Base-by-base conservation (phyloP, 2,888 invertebrate species). In the Lochmaea capreae region DNA sequence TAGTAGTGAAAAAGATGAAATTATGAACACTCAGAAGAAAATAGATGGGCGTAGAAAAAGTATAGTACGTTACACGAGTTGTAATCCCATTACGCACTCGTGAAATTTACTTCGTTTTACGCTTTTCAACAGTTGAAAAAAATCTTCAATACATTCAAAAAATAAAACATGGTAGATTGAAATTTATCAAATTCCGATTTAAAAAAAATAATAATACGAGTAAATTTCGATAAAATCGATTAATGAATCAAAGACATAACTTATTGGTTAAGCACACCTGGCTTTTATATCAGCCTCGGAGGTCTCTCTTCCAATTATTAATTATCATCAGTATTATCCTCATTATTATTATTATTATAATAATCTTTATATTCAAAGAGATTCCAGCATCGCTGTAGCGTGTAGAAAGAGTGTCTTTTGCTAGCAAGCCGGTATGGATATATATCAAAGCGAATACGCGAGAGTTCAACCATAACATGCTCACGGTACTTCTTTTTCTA, bases 391-490 rank as follows among this genome's bases (percentile, higher is more conserved):
- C 68, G 61, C 43, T 63, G 62, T 68, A 66, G 18, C 66, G 66
- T 66, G 62, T 52, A 49, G 62, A 61, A 69, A 63, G 39, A 63
- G 43, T 63, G 62, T 63, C 62, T 39, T 63, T 63, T 63, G 33
- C 69, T 61, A 52, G 33, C 62, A 52, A 49, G 62, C 62, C 69
- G 39, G 61, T 69, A 22, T 39, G 69, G 69, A 52, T 69, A 62
- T 69, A 69, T 69, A 52, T 69, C 69, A 62, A 69, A 43, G 67
- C 12, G 78, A 76, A 81, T 81, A 79, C 80, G 79, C 77, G 81
- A 80, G 80, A 82, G 81, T 77, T 80, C 79, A 80, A 82, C 79
- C 83, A 83, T 81, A 81, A 83, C 80, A 79, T 77, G 78, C 81
- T 82, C 82, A 82, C 81, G 81, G 78, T 80, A 75, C 69, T 69